Conservation (phyloP, 2,113 vertebrate species). For the Sapayoa aenigma region DNA sequence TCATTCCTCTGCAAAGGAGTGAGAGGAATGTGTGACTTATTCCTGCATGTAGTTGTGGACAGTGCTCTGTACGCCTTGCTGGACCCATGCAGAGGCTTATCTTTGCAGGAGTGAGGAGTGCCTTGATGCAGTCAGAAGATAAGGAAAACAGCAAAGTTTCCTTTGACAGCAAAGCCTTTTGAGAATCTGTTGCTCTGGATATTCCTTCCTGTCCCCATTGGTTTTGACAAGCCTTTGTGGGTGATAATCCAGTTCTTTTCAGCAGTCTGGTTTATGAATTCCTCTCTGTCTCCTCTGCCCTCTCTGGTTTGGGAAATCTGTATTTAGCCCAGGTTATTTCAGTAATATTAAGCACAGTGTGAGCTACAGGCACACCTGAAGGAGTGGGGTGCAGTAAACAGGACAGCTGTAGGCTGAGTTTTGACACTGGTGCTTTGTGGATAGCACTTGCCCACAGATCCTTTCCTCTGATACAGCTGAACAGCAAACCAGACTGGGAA, state of each 20-base stretch:
- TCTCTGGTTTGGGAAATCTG: neutral
- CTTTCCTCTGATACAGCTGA: neutral
- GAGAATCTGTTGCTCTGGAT: neutral
- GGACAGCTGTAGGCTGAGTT: neutral
- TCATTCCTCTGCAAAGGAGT: neutral
- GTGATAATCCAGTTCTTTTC: neutral
- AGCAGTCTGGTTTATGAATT: neutral
- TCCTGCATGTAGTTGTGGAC: neutral
- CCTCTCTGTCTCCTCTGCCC: neutral
- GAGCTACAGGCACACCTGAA: neutral
- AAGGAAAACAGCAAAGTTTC: neutral
- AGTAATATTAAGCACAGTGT: neutral
- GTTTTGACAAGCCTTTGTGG: neutral
- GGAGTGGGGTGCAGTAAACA: neutral
- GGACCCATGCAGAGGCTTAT: neutral
- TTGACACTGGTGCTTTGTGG: neutral
- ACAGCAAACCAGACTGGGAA: neutral
- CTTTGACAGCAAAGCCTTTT: neutral
- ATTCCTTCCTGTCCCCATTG: neutral
- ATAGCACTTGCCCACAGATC: neutral
- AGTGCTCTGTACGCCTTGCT: neutral
- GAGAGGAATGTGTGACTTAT: neutral
- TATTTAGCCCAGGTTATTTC: neutral
- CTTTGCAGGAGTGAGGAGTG: neutral
- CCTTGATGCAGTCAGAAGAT: neutral